Percentiles rank a stretch among this genome's conserved stretches.
Evolutionary conservation across 1,140 invertebrate species (phyloP).

Genomic region (Solenopsis fugax): DNA sequence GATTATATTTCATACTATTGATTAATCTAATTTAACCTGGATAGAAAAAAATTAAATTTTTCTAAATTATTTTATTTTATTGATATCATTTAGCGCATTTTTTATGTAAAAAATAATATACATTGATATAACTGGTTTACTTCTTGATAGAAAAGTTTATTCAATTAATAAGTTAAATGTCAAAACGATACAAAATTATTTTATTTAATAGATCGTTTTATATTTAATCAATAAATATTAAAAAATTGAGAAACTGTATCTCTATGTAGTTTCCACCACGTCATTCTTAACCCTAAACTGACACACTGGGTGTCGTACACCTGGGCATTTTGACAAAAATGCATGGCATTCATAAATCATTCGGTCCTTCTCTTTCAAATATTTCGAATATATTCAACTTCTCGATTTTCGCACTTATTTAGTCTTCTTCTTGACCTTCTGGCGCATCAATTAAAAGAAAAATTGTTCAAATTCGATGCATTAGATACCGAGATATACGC

Average conservation of each 20-base stretch:
- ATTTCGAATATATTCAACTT: too few species aligned
- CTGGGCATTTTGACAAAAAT: too few species aligned
- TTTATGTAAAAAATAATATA: background rate
- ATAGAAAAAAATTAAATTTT: background rate
- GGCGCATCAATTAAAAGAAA: too few species aligned
- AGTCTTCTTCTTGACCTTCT: too few species aligned
- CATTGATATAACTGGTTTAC: background rate
- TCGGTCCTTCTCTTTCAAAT: too few species aligned
- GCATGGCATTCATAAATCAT: too few species aligned
- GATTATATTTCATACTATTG: slow-evolving; percentile 2
- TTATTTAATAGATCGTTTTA: background rate
- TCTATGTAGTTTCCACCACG: background rate
- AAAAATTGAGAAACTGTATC: background rate
- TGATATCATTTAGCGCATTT: background rate
- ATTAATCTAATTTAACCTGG: background rate
- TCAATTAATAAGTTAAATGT: background rate
- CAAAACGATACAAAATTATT: background rate
- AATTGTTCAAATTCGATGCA: too few species aligned
- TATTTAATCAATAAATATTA: background rate
- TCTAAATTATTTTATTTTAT: slow-evolving; percentile 8
- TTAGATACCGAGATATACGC: too few species aligned
- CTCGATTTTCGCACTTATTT: too few species aligned
- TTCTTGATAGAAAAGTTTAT: background rate
- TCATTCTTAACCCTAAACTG: background rate
- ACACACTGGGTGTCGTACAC: too few species aligned